phyloP scores from a whole-genome alignment of 2,113 vertebrate genomes.

The Syngnathus floridae region DNA sequence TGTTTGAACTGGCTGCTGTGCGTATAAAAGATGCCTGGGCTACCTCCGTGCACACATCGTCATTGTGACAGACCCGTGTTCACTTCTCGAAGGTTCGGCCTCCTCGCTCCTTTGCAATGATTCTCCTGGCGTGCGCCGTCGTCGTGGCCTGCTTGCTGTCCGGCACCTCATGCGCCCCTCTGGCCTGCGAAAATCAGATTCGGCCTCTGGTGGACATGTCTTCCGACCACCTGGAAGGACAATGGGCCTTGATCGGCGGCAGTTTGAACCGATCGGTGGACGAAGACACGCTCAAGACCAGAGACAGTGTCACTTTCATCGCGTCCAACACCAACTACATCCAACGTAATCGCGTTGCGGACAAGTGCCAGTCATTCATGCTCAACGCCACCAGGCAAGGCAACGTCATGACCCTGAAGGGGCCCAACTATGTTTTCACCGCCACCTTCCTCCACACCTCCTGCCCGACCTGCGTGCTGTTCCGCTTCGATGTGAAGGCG shows the following conservation, averaged over 20 bases:
- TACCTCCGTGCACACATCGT: neutral
- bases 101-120: neutral
- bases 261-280: conserved; percentile 2
- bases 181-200: neutral
- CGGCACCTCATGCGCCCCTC: neutral
- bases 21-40: no score
- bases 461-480: neutral
- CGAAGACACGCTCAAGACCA: neutral
- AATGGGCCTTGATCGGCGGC: conserved; percentile 4
- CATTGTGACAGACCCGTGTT: neutral
- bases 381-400: neutral
- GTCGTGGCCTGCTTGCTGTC: neutral
- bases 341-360: neutral
- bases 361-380: neutral
- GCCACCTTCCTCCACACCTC: neutral
- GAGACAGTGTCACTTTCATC: neutral
- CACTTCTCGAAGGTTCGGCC: neutral
- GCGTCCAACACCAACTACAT: neutral
- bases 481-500: neutral
- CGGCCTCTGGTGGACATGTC: neutral
- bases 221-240: neutral
- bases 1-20: no score
- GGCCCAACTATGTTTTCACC: neutral
- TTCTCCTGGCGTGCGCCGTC: neutral
- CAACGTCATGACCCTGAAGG: neutral